Percentiles rank a stretch among this genome's conserved stretches.
Conservation (phyloP, 2,113 vertebrate genomes). For the Candoia aspera region DNA sequence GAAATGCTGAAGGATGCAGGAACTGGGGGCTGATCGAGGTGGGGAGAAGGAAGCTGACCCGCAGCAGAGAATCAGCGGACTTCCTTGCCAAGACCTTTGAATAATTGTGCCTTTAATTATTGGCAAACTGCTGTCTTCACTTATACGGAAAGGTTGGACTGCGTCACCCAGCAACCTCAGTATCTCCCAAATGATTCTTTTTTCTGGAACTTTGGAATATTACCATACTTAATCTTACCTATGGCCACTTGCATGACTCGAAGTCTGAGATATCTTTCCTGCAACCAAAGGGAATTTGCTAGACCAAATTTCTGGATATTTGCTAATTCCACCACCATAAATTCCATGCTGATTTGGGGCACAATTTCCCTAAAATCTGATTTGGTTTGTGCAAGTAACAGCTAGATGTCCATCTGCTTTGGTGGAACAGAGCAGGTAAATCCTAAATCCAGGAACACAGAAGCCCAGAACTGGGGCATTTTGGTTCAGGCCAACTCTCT, state of each 20-base stretch:
- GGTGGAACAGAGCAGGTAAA: no score
- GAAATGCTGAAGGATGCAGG: not conserved
- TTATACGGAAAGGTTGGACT: conserved; percentile 40
- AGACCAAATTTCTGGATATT: no score
- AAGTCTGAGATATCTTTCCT: no score
- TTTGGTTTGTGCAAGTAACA: no score
- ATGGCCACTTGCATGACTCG: not conserved
- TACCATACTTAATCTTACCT: not conserved
- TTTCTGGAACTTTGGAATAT: not conserved
- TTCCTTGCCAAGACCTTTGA: conserved; percentile 58
- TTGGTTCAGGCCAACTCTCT: no score
- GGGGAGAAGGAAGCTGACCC: conserved; percentile 52
- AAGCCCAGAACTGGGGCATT: no score
- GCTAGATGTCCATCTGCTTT: no score
- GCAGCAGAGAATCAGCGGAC: conserved; percentile 54
- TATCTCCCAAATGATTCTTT: conserved; percentile 20
- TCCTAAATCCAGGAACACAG: no score
- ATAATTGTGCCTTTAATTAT: conserved; percentile 68
- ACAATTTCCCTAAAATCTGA: no score
- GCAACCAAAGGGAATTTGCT: no score
- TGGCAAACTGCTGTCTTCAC: conserved; percentile 55
- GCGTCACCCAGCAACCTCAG: conserved; percentile 49
- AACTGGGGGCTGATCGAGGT: not conserved
- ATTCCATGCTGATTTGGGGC: no score
- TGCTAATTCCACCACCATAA: no score